A percentile compares a stretch with the other conserved stretches of the same genome.
Evolutionary conservation across 2,113 vertebrate genomes (phyloP).

Genomic region (Eudorcas thomsonii): DNA sequence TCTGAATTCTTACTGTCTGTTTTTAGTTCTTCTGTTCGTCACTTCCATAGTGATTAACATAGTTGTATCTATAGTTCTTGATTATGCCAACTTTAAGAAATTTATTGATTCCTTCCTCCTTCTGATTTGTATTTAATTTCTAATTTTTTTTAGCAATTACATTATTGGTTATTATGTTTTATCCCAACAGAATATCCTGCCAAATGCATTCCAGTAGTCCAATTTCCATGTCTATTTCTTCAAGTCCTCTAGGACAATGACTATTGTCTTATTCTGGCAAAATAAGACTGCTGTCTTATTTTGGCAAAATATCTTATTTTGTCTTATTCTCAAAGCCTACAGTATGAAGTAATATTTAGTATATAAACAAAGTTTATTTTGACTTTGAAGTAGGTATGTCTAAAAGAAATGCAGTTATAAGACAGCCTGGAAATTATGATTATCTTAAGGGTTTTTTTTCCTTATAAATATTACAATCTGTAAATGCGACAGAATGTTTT

Average conservation of each 20-base stretch:
- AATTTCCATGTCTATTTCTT: background rate
- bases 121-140: background rate
- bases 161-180: background rate
- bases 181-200: background rate
- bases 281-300: background rate
- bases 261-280: background rate
- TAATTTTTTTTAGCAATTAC: background rate
- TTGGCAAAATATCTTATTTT: background rate
- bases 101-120: background rate
- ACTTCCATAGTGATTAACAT: background rate
- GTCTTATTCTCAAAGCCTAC: background rate
- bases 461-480: background rate
- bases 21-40: conserved; percentile 24
- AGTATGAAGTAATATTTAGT: background rate
- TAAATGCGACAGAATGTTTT: background rate
- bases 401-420: background rate
- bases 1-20: background rate
- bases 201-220: background rate
- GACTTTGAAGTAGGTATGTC: background rate
- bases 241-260: background rate
- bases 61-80: background rate
- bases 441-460: background rate
- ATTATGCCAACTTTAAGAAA: background rate
- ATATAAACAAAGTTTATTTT: background rate
- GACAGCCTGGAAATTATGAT: background rate